These are phyloP conservation scores for Ariopsis seemanni DNA, from an alignment of 2,113 vertebrate genomes.

Conservation along the genomic window DNA sequence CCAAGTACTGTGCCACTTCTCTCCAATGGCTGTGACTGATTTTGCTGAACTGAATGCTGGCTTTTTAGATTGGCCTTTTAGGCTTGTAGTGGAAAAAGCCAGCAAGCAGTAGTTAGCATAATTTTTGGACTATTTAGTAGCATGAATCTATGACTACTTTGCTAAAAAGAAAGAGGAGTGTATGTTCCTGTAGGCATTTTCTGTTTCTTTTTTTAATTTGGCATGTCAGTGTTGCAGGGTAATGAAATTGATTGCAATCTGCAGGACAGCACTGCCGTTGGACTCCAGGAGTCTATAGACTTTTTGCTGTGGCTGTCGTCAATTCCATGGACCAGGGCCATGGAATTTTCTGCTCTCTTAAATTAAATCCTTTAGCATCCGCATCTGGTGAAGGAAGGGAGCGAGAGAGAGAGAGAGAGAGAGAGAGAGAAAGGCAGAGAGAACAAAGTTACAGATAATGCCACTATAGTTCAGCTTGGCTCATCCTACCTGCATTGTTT, in stretches of 20 bases:
- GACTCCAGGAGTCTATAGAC: conserved; percentile 49
- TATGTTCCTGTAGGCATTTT: conserved; percentile 23
- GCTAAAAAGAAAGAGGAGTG: not conserved
- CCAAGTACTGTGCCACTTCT: conserved; percentile 25
- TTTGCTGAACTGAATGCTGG: not conserved
- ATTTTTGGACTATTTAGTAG: conserved; percentile 10
- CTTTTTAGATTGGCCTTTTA: conserved; percentile 15
- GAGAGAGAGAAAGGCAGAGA: conserved; percentile 34
- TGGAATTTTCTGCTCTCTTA: conserved; percentile 71
- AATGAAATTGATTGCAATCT: conserved; percentile 44
- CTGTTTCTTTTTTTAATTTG: not conserved
- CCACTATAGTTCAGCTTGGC: conserved; percentile 57
- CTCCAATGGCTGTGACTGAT: conserved; percentile 43
- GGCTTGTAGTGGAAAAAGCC: conserved; percentile 24
- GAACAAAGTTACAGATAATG: conserved; percentile 42
- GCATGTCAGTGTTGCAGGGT: conserved; percentile 22
- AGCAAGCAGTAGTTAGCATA: conserved; percentile 10
- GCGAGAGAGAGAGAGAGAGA: conserved; percentile 48
- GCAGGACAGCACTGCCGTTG: conserved; percentile 37
- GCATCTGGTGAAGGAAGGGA: conserved; percentile 62
- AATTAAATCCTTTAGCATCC: conserved; percentile 69
- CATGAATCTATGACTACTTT: conserved; percentile 7
- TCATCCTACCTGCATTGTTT: conserved; percentile 58
- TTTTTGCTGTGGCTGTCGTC: conserved; percentile 59
- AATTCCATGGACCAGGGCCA: conserved; percentile 67